phyloP scores from a whole-genome alignment of 1,140 invertebrate species.

The Scaptodrosophila lebanonensis region DNA sequence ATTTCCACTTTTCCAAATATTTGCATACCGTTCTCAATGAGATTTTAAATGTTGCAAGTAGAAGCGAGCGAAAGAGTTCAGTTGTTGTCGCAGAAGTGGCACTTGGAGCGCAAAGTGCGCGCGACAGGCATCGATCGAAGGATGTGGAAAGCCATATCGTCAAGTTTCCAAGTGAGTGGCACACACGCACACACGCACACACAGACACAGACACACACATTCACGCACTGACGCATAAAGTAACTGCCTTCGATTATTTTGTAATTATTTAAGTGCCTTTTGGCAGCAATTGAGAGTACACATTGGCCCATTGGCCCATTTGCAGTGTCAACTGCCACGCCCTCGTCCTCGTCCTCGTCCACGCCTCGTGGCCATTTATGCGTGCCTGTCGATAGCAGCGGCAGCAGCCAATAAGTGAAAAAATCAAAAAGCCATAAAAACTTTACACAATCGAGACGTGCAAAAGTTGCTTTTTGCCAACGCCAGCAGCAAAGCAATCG shows the following conservation, averaged over 20 bases:
- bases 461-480: conserved; percentile 73
- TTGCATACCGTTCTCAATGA: conserved; percentile 55
- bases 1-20: conserved; percentile 63
- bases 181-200: too few species aligned
- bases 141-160: too few species aligned
- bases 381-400: background rate
- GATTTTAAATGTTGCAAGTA: background rate
- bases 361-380: background rate
- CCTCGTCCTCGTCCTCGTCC: background rate
- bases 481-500: conserved; percentile 51
- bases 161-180: conserved; percentile 21
- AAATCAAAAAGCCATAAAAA: conserved; percentile 76
- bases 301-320: conserved; percentile 23
- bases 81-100: too few species aligned
- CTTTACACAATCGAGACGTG: conserved; percentile 76
- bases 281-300: conserved; percentile 1
- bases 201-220: too few species aligned
- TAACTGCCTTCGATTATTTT: conserved; percentile 61
- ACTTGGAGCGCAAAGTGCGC: background rate
- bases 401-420: conserved; percentile 64
- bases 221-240: too few species aligned
- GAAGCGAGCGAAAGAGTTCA: conserved; percentile 4
- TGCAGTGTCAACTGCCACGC: conserved; percentile 28
- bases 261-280: conserved; percentile 71
- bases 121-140: too few species aligned